These are phyloP conservation scores for Distichodus sexfasciatus DNA, from an alignment of 2,797 vertebrate species.

Conservation along the genomic window DNA sequence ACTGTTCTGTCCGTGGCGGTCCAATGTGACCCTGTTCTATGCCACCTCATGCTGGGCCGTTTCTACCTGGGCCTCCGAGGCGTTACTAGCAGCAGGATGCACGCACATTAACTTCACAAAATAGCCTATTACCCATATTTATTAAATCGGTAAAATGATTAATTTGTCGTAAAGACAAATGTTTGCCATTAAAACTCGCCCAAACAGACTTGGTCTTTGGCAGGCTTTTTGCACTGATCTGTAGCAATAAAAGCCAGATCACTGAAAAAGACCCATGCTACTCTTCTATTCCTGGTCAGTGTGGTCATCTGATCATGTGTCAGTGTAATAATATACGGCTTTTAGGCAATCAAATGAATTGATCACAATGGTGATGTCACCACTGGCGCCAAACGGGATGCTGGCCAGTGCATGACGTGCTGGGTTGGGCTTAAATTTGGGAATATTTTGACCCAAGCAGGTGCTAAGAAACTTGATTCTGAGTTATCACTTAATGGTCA, in stretches of 20 bases:
- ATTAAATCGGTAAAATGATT: too few relatives aligned
- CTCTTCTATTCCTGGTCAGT: slow-evolving; percentile 49
- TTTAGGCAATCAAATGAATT: slow-evolving; percentile 43
- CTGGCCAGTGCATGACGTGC: slow-evolving; percentile 8
- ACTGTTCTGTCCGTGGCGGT: slow-evolving; percentile 21
- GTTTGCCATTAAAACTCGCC: background rate
- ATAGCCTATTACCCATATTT: too few relatives aligned
- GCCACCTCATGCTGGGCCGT: too few relatives aligned
- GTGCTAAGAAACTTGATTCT: too few relatives aligned
- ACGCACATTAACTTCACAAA: too few relatives aligned
- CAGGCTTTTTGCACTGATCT: background rate
- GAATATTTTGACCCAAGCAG: too few relatives aligned
- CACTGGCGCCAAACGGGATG: slow-evolving; percentile 33
- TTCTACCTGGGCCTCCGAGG: background rate
- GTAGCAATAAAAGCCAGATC: background rate
- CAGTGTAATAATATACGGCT: slow-evolving; percentile 43
- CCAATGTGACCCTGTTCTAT: slow-evolving; percentile 12
- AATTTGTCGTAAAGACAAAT: too few relatives aligned
- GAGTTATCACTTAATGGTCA: background rate
- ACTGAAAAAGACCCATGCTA: slow-evolving; percentile 7
- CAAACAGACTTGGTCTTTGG: background rate
- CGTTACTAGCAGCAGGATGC: background rate
- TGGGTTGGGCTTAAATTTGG: background rate
- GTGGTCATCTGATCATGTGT: slow-evolving; percentile 47
- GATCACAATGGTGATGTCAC: slow-evolving; percentile 63